phyloP scores from a whole-genome alignment of 2,888 invertebrate species.

The Cephus nigrinus region DNA sequence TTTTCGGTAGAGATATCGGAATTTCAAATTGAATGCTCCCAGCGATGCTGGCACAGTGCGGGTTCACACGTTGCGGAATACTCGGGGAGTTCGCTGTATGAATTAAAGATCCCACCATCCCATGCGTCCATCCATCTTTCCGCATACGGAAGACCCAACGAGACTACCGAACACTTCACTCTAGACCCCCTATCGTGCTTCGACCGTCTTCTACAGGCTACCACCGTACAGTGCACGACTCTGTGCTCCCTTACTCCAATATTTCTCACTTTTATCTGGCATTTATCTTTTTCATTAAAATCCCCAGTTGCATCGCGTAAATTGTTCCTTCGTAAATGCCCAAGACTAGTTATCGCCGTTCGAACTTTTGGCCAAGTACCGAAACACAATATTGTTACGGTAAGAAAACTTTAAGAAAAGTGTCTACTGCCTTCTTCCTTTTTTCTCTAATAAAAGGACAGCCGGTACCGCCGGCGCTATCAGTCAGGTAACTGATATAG shows the following conservation, averaged over 20 bases:
- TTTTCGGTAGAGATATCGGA: conserved; percentile 38
- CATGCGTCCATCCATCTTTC: conserved; percentile 20
- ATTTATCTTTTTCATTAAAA: background rate
- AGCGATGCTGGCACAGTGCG: background rate
- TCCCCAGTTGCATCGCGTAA: background rate
- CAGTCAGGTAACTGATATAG: background rate
- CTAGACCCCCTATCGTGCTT: background rate
- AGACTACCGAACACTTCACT: background rate
- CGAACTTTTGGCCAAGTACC: background rate
- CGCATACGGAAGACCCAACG: conserved; percentile 15
- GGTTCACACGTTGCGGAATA: background rate
- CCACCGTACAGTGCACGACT: background rate
- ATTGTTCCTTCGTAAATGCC: background rate
- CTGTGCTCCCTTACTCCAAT: background rate
- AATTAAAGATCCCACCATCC: conserved; percentile 43
- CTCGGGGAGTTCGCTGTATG: conserved; percentile 27
- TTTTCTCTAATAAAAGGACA: background rate
- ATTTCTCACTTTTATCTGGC: background rate
- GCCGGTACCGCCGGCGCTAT: background rate
- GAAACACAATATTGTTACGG: background rate
- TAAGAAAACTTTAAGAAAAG: background rate
- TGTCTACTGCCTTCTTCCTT: background rate
- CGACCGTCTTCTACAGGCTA: background rate
- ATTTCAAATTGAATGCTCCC: conserved; percentile 40
- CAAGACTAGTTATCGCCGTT: background rate